Evolutionary conservation across 2,797 vertebrate genomes (phyloP), one percentile per base, ranked within the genome.

Genomic region (Denticeps clupeoides): DNA sequence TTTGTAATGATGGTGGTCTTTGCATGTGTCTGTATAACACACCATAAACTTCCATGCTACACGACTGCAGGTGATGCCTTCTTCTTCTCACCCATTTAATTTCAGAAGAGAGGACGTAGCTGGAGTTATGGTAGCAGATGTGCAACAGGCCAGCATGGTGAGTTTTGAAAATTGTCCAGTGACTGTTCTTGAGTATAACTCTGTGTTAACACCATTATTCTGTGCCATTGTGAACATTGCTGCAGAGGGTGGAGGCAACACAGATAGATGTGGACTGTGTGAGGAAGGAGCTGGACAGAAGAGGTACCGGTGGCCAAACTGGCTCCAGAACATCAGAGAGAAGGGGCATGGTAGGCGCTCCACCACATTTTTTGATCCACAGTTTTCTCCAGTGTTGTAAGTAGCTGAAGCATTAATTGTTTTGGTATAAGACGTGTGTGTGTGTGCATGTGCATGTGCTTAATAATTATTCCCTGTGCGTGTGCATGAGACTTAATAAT

Each of bases 91-190:
- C 3, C 4, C 4, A 42, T 19, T 69, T 50, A 58, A 1, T 79
- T 70, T 8, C 78, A 94, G 92, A 82, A 83, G 87, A 40, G 88
- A 87, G 15, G 90, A 96, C 79, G 83, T 93, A 4, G 78, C 38
- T 16, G 21, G 82, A 63, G 73, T 85, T 81, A 89, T 96, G 80
- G 82, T 92, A 86, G 85, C 82, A 0, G 88, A 90, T 73, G 86
- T 96, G 1, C 89, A 94, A 68, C 91, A 89, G 70, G 89, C 89
- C 45, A 91, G 92, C 74, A 88, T 90, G 88, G 92, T 93, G 76
- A 90, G 87, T 55, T 28, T 27, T 28, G 9, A 9, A 33, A 33
- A 32, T 35, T 32, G 18, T 16, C 4, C 15, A 16, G 15, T 2
- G 38, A 37, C 1, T 10, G 18, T 19, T 37, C 2, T 37, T 19